Evolutionary conservation across 1,140 invertebrate genomes (phyloP).

Genomic region (Zaprionus taronus): DNA sequence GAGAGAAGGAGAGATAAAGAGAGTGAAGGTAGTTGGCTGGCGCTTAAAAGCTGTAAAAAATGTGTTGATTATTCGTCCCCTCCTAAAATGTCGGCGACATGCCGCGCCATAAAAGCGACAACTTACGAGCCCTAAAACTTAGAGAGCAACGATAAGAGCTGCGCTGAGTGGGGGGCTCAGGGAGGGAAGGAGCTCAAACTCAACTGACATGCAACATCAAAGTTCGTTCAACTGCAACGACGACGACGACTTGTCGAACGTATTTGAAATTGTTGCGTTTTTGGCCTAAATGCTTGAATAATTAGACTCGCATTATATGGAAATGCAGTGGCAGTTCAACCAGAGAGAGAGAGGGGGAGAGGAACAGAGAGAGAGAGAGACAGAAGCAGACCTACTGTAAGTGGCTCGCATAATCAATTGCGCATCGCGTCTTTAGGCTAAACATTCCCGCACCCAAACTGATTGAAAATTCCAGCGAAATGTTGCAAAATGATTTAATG

Average conservation of each 20-base stretch:
- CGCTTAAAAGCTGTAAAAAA: slow-evolving; percentile 51
- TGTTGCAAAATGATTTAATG: slow-evolving; percentile 43
- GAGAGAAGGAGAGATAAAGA: not conserved
- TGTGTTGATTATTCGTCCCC: slow-evolving; percentile 64
- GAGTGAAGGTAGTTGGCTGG: not conserved
- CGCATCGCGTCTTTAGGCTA: not conserved
- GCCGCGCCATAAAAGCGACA: slow-evolving; percentile 40
- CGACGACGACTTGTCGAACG: slow-evolving; percentile 33
- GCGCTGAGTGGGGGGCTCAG: not conserved
- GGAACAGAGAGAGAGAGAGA: not conserved
- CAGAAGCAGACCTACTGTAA: not conserved
- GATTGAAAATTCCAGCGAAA: slow-evolving; percentile 22
- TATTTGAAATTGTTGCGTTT: slow-evolving; percentile 57
- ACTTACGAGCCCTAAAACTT: slow-evolving; percentile 61
- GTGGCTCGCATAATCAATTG: not conserved
- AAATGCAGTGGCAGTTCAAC: slow-evolving; percentile 14
- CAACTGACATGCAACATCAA: slow-evolving; percentile 55
- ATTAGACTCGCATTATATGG: slow-evolving; percentile 42
- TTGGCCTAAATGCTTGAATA: slow-evolving; percentile 57
- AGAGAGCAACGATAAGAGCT: not conserved
- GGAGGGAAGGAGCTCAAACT: not conserved
- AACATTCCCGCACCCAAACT: not conserved
- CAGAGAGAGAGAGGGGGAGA: not conserved
- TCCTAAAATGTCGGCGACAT: slow-evolving; percentile 20
- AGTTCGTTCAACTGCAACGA: slow-evolving; percentile 64